A percentile compares a stretch with the other conserved stretches of the same genome.
Conservation (phyloP, 2,113 vertebrate genomes). For the Muntiacus reevesi region DNA sequence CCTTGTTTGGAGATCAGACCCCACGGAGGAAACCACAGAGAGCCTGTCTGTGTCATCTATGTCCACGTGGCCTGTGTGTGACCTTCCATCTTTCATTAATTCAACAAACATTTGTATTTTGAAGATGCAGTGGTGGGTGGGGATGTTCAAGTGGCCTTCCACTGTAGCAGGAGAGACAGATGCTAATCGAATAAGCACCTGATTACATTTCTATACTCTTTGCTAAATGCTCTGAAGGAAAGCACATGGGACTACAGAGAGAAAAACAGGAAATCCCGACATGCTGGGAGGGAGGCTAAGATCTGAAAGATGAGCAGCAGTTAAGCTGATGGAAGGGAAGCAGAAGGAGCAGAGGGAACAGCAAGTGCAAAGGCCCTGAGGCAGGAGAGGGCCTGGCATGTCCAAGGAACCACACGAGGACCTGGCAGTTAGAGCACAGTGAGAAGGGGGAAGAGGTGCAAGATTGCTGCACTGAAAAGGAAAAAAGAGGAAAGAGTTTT, state of each 20-base stretch:
- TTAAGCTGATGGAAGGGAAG: background rate
- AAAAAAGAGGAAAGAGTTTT: background rate
- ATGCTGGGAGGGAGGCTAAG: background rate
- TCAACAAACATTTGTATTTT: background rate
- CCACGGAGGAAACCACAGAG: rapidly evolving
- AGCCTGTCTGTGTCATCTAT: background rate
- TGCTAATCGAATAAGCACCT: rapidly evolving
- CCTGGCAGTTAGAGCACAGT: background rate
- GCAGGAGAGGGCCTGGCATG: background rate
- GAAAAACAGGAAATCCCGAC: background rate
- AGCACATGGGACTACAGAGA: background rate
- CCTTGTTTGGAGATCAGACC: background rate
- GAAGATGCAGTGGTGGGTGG: background rate
- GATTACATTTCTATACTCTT: background rate
- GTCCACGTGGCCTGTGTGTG: background rate
- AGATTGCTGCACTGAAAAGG: background rate
- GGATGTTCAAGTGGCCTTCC: background rate
- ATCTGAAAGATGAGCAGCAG: background rate
- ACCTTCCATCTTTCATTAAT: too few species aligned
- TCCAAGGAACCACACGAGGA: background rate
- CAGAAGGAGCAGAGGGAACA: too few species aligned
- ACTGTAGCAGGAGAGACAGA: background rate
- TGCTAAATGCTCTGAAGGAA: too few species aligned
- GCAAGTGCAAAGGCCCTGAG: background rate
- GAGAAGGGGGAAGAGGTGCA: background rate